phyloP scores from a whole-genome alignment of 2,797 vertebrate species.

The Propithecus perrieri region DNA sequence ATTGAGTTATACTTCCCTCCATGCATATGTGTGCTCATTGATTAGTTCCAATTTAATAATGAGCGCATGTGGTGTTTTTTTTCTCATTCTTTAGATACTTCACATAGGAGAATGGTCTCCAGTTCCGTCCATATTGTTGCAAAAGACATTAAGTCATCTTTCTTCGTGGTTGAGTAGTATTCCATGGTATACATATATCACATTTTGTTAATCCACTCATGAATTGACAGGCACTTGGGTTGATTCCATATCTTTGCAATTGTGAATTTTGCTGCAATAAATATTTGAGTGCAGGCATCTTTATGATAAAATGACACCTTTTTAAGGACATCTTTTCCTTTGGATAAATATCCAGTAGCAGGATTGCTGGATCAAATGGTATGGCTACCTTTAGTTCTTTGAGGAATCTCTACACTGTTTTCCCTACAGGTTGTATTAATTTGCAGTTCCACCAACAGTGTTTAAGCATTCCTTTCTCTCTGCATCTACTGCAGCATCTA shows the following conservation, averaged over 20 bases:
- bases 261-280: neutral
- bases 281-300: neutral
- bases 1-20: neutral
- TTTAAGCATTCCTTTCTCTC: neutral
- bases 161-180: neutral
- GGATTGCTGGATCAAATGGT: neutral
- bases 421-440: neutral
- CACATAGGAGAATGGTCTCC: neutral
- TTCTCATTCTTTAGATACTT: neutral
- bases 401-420: neutral
- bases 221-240: neutral
- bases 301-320: neutral
- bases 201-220: neutral
- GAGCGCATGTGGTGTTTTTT: neutral
- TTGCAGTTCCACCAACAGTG: neutral
- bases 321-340: neutral
- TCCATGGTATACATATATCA: neutral
- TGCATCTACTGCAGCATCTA: neutral
- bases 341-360: neutral
- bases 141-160: neutral
- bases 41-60: neutral
- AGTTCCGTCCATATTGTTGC: neutral
- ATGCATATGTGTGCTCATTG: neutral
- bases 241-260: neutral
- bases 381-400: neutral